These are phyloP conservation scores for Pentalonia nigronervosa DNA, from an alignment of 1,140 invertebrate genomes.

Conservation along the genomic window DNA sequence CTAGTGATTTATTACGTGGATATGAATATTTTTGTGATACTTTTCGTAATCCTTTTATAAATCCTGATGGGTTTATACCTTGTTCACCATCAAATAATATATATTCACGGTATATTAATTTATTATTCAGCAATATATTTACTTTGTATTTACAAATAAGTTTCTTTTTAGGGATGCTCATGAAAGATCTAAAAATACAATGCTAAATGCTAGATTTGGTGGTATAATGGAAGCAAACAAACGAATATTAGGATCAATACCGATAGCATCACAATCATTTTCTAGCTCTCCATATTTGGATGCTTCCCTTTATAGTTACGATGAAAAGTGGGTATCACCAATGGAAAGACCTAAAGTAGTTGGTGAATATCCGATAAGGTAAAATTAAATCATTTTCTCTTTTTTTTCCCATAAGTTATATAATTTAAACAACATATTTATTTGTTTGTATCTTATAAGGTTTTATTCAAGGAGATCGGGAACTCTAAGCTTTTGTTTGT, in stretches of 20 bases:
- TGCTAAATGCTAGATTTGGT: slow-evolving; percentile 85
- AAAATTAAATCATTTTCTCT: slow-evolving; percentile 59
- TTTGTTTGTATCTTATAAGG: slow-evolving; percentile 66
- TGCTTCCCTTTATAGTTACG: slow-evolving; percentile 91
- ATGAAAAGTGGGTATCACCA: slow-evolving; percentile 94
- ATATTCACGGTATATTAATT: slow-evolving; percentile 73
- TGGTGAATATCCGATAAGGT: slow-evolving; percentile 92
- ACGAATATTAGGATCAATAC: slow-evolving; percentile 87
- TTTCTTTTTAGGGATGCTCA: slow-evolving; percentile 54
- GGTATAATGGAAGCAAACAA: slow-evolving; percentile 87
- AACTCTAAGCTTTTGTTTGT: slow-evolving; percentile 86
- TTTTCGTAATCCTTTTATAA: slow-evolving; percentile 87
- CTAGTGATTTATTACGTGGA: slow-evolving; percentile 81
- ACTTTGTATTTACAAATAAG: neutral
- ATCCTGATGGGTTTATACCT: slow-evolving; percentile 83
- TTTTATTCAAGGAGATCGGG: slow-evolving; percentile 91
- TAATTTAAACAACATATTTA: neutral
- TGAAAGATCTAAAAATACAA: slow-evolving; percentile 85
- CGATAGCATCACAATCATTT: slow-evolving; percentile 94
- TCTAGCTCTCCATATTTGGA: slow-evolving; percentile 93
- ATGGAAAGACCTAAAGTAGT: slow-evolving; percentile 94
- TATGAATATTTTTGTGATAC: slow-evolving; percentile 94
- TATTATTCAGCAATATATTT: neutral
- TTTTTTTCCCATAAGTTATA: neutral
- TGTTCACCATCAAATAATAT: slow-evolving; percentile 93